These are phyloP conservation scores for Ptycholaimellus sp. DNA, from an alignment of 2,888 invertebrate genomes.

Conservation along the genomic window DNA sequence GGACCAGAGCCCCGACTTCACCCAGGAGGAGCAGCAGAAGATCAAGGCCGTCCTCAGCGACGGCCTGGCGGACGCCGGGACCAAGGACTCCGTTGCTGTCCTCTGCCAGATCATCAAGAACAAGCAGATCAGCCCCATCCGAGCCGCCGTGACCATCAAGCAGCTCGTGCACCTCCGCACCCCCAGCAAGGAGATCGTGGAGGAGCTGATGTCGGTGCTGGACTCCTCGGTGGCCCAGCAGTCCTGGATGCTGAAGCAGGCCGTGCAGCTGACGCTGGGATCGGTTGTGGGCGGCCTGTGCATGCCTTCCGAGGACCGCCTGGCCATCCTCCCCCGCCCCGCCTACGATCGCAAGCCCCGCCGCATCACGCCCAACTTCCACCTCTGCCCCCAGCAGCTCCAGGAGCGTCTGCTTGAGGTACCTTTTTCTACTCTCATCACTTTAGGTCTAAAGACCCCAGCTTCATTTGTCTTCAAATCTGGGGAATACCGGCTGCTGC, in stretches of 20 bases:
- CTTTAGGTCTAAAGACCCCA: too few relatives aligned
- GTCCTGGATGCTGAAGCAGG: slow-evolving; percentile 3
- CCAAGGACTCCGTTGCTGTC: slow-evolving; percentile 8
- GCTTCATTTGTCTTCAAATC: too few relatives aligned
- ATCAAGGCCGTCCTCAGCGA: slow-evolving; percentile 13
- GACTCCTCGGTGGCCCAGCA: background rate
- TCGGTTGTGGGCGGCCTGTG: slow-evolving; percentile 6
- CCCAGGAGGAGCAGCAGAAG: slow-evolving; percentile 7
- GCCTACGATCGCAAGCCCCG: slow-evolving; percentile 8
- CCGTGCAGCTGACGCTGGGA: slow-evolving; percentile 7
- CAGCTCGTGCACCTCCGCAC: slow-evolving; percentile 7
- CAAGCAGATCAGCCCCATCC: slow-evolving; percentile 4
- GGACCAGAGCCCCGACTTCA: slow-evolving; percentile 4
- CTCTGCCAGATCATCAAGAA: slow-evolving; percentile 10
- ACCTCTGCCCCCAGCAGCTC: slow-evolving; percentile 4
- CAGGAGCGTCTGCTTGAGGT: slow-evolving; percentile 4
- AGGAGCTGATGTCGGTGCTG: slow-evolving; percentile 4
- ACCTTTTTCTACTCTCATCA: too few relatives aligned
- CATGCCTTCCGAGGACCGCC: slow-evolving; percentile 6
- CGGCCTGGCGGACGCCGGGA: slow-evolving; percentile 10
- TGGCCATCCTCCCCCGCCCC: slow-evolving; percentile 11
- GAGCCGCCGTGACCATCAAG: slow-evolving; percentile 6
- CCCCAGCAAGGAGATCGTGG: slow-evolving; percentile 7
- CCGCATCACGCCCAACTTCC: background rate
- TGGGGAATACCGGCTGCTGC: too few relatives aligned